phyloP scores from a whole-genome alignment of 2,888 invertebrate genomes.

The Microctonus hyperodae region DNA sequence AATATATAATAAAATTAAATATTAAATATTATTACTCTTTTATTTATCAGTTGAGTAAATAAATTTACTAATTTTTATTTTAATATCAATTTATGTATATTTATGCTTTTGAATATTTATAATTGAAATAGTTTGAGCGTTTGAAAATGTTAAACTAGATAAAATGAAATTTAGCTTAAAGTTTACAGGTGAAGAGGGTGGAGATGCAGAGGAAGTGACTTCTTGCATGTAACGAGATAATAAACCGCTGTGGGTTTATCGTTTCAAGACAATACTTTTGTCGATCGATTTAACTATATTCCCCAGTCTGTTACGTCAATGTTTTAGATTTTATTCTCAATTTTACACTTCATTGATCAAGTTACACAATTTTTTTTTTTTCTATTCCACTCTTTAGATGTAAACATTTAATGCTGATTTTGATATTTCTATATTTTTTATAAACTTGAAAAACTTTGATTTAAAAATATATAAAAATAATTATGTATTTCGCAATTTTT shows the following conservation, averaged over 20 bases:
- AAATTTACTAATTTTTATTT: background rate
- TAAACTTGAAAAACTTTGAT: too few relatives aligned
- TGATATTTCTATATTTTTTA: background rate
- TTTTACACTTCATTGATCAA: background rate
- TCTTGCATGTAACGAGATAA: conserved; percentile 16
- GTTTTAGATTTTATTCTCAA: conserved; percentile 25
- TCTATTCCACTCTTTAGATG: background rate
- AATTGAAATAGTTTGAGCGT: background rate
- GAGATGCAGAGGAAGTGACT: conserved; percentile 3
- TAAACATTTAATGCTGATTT: too few relatives aligned
- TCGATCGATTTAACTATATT: conserved; percentile 37
- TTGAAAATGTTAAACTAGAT: background rate
- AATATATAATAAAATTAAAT: too few relatives aligned
- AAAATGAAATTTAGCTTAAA: background rate
- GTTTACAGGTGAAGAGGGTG: background rate
- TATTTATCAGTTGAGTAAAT: too few relatives aligned
- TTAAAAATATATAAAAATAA: too few relatives aligned
- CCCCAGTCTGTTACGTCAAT: conserved; percentile 36
- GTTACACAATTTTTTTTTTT: background rate
- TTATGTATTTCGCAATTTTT: background rate
- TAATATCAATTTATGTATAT: background rate
- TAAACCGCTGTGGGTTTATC: conserved; percentile 19
- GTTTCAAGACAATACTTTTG: conserved; percentile 18
- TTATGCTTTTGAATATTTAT: background rate
- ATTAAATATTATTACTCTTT: too few relatives aligned